Conservation (phyloP, 2,113 vertebrate genomes). For the Misgurnus mizolepis region DNA sequence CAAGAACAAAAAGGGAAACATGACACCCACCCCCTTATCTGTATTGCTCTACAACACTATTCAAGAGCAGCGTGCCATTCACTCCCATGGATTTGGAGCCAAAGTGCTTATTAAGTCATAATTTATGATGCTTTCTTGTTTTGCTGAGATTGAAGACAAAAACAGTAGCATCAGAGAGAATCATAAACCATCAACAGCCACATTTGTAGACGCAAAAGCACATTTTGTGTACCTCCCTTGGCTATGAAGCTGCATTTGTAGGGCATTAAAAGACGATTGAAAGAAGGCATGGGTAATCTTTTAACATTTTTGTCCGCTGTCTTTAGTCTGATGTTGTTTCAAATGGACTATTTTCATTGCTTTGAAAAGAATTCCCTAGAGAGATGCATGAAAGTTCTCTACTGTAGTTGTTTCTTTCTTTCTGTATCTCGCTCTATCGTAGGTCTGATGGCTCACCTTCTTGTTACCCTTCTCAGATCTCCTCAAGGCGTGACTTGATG, state of each 20-base stretch:
- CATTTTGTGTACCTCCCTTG: constrained; percentile 7
- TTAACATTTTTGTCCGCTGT: neutral
- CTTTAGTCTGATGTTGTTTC: constrained; percentile 7
- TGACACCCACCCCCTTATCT: neutral
- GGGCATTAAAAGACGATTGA: neutral
- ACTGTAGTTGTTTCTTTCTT: neutral
- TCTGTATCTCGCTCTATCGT: neutral
- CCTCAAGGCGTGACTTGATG: neutral
- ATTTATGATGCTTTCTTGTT: constrained; percentile 24
- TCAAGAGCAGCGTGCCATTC: constrained; percentile 1
- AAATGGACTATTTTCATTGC: constrained; percentile 17
- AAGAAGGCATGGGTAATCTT: neutral
- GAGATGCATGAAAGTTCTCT: neutral
- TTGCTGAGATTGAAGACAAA: constrained; percentile 36
- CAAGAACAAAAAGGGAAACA: neutral
- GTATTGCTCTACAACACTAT: neutral
- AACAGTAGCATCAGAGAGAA: neutral
- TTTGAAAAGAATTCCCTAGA: neutral
- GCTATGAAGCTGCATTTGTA: neutral
- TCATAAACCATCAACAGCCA: constrained; percentile 16
- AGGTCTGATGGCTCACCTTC: neutral
- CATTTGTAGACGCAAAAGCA: neutral
- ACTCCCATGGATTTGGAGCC: neutral
- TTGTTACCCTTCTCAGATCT: constrained; percentile 11
- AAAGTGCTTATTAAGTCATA: constrained; percentile 32